Evolutionary conservation across 2,113 vertebrate species (phyloP), one percentile per base, ranked within the genome.

Genomic region (Anas platyrhynchos): DNA sequence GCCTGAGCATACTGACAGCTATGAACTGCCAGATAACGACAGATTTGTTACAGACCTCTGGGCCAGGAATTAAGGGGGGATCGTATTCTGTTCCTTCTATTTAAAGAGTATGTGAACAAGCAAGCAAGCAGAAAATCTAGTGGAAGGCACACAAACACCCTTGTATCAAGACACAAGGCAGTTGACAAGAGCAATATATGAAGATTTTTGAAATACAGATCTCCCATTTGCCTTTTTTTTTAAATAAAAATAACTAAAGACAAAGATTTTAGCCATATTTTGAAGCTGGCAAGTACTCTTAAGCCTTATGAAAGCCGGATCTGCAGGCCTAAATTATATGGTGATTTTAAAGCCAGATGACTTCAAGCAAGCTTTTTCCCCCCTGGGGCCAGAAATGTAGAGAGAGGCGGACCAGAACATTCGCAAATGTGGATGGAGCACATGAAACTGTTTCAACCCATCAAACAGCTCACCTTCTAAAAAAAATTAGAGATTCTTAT

Each of bases 31-130:
- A 91, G 59, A 59, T 56, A 88, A 62, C 16, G 41, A 48, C 93
- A 96, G 88, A 92, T 94, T 91, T 86, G 86, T 82, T 68, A 81
- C 92, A 86, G 90, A 81, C 72, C 73, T 86, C 73, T 88, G 73
- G 86, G 86, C 88, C 92, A 88, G 86, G 86, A 96, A 93, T 86
- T 90, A 88, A 92, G 48, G 29, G 61, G 36, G 77, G 87, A 77
- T 72, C 13, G 34, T 56, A 63, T 83, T 81, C 76, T 43, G 4
- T 38, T 88, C 88, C 65, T 80, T 55, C 82, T 77, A 46, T 77
- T 89, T 63, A 63, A 94, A 86, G 26, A 80, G 46, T 38, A 84
- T 63, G 61, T 9, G 81, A 86, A 82, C 43, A 63, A 2, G 2
- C 34, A 78, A 67, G 65, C 72, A 46, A 82, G 86, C 38, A 92